Evolutionary conservation across 2,888 invertebrate species (phyloP).

Genomic region (Xestoiulus laeticollis): DNA sequence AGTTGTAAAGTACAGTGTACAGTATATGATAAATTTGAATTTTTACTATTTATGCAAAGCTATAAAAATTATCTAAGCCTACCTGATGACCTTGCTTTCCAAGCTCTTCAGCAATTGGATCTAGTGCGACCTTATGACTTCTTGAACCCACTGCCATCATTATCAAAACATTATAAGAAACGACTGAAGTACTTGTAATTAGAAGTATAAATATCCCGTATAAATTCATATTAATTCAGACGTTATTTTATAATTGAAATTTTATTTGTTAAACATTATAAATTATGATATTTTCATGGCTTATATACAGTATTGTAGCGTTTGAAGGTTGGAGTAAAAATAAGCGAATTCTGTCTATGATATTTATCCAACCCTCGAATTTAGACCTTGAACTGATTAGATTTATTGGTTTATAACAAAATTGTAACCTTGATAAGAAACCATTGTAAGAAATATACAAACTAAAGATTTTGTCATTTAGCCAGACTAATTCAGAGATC

Average conservation of each 20-base stretch:
- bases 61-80: background rate
- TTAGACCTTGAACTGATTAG: background rate
- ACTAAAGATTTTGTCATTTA: background rate
- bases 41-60: no score
- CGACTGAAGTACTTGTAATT: background rate
- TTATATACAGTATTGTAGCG: no score
- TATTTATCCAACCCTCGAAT: background rate
- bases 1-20: no score
- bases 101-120: slow-evolving; percentile 19
- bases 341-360: no score
- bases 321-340: no score
- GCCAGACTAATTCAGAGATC: background rate
- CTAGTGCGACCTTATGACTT: background rate
- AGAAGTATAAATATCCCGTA: background rate
- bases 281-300: no score
- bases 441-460: no score
- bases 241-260: background rate
- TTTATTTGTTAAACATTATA: no score
- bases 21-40: no score
- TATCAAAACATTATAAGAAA: background rate
- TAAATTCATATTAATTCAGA: background rate
- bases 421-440: background rate
- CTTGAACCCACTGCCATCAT: slow-evolving; percentile 21
- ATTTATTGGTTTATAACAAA: background rate
- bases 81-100: slow-evolving; percentile 10